A percentile compares a stretch with the other conserved stretches of the same genome.
phyloP scores from a whole-genome alignment of 2,113 vertebrate genomes.

The Chelonoidis abingdonii region DNA sequence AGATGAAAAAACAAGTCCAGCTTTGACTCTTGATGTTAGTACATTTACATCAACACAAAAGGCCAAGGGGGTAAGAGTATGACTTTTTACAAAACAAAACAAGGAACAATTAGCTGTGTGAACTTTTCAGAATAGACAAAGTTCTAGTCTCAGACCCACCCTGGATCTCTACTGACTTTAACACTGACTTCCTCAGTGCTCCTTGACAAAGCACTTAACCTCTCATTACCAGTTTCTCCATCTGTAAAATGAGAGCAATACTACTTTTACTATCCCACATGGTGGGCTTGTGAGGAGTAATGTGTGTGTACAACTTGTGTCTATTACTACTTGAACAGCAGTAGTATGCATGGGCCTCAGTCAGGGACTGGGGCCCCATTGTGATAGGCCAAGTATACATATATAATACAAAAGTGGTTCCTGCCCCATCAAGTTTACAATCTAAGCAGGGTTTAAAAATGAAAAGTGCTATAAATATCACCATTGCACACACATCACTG shows the following conservation, averaged over 20 bases:
- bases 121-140: not conserved
- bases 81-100: not conserved
- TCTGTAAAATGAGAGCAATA: not conserved
- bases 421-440: not conserved
- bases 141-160: not conserved
- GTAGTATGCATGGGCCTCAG: accelerated
- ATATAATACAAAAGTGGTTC: not conserved
- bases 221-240: not conserved
- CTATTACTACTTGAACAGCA: not conserved
- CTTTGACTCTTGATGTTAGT: accelerated
- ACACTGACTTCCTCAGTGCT: accelerated
- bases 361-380: not conserved
- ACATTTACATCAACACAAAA: not conserved
- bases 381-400: not conserved
- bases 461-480: not conserved
- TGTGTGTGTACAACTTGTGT: accelerated
- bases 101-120: not conserved
- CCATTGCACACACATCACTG: accelerated
- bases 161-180: not conserved
- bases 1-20: not conserved
- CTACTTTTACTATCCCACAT: too few relatives aligned
- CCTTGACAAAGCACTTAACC: not conserved
- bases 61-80: not conserved
- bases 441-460: not conserved
- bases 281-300: not conserved